Evolutionary conservation across 2,888 invertebrate species (phyloP).

Genomic region (Drosophila atroscutellata): DNA sequence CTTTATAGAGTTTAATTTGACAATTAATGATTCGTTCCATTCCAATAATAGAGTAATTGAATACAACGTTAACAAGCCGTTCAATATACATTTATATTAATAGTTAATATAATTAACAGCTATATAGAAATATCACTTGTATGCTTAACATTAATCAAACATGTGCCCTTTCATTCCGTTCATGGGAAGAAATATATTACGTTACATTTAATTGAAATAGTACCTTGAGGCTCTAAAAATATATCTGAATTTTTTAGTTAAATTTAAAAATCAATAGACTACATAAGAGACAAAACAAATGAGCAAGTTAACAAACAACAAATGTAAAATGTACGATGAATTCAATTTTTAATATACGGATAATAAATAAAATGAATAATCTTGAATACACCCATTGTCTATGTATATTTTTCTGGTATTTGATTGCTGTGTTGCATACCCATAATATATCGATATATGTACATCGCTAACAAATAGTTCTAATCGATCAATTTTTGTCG

Average conservation of each 20-base stretch:
- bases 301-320: slow-evolving; percentile 9
- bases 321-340: slow-evolving; percentile 7
- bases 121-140: slow-evolving; percentile 9
- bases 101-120: slow-evolving; percentile 4
- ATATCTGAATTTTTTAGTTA: slow-evolving; percentile 55
- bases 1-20: slow-evolving; percentile 28
- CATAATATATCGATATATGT: slow-evolving; percentile 9
- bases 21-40: slow-evolving; percentile 8
- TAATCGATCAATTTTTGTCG: slow-evolving; percentile 25
- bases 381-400: background rate
- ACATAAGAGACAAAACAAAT: slow-evolving; percentile 5
- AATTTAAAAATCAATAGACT: slow-evolving; percentile 43
- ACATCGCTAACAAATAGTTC: background rate
- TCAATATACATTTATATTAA: slow-evolving; percentile 19
- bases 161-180: slow-evolving; percentile 11
- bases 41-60: slow-evolving; percentile 17
- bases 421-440: background rate
- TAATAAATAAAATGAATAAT: slow-evolving; percentile 1
- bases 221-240: slow-evolving; percentile 54
- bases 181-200: slow-evolving; percentile 14
- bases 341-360: slow-evolving; percentile 9
- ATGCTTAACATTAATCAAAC: slow-evolving; percentile 17
- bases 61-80: slow-evolving; percentile 8
- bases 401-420: slow-evolving; percentile 3
- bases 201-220: slow-evolving; percentile 36